These are phyloP conservation scores for Scyliorhinus canicula DNA, from an alignment of 2,797 vertebrate species.

Conservation along the genomic window DNA sequence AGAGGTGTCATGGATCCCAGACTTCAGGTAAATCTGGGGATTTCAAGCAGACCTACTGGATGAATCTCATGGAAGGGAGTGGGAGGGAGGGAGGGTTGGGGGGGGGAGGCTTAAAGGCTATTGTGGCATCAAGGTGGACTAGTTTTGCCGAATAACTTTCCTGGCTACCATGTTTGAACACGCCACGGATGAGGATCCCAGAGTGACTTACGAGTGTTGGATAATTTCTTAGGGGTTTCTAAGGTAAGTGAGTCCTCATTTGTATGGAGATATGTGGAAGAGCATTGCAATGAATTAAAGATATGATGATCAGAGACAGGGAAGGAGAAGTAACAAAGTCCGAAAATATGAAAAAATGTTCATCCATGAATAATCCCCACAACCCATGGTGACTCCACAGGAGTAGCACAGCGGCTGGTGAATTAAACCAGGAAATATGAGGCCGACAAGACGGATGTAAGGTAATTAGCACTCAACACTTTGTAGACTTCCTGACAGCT, in stretches of 20 bases:
- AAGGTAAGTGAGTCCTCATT: not conserved
- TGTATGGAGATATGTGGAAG: not conserved
- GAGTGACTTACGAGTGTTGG: not conserved
- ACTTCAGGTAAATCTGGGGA: no score
- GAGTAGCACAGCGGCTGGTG: conserved; percentile 16
- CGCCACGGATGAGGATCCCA: not conserved
- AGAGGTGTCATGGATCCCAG: no score
- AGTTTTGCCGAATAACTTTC: not conserved
- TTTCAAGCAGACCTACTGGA: no score
- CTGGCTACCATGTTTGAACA: not conserved
- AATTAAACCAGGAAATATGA: conserved; percentile 31
- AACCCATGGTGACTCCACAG: conserved; percentile 15
- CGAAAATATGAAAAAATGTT: conserved; percentile 25
- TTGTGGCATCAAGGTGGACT: no score
- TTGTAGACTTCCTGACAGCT: not conserved
- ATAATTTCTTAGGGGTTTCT: not conserved
- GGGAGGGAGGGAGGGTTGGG: no score
- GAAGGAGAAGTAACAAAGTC: not conserved
- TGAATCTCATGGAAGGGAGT: no score
- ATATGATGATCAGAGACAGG: not conserved
- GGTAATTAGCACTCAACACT: conserved; percentile 4
- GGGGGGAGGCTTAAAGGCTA: no score
- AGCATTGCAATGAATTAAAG: not conserved
- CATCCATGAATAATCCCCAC: conserved; percentile 25
- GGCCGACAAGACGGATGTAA: conserved; percentile 28